Percentiles rank a stretch among this genome's conserved stretches.
Conservation (phyloP, 92 coral and sea anemone genomes). For the Bergia puertoricense region DNA sequence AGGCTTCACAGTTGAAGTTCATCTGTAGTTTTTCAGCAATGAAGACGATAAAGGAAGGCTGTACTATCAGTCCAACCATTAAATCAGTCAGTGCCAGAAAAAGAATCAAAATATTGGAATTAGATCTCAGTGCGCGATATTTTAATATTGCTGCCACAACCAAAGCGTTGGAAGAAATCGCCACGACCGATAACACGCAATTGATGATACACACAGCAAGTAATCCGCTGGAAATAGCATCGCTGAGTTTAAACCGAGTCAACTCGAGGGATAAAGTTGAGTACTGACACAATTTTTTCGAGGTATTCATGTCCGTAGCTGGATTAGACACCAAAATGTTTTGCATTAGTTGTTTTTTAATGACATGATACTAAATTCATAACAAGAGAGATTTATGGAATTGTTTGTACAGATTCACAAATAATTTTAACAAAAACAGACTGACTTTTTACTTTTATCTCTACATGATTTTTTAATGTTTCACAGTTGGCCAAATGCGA, state of each 20-base stretch:
- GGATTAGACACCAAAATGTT: too few relatives aligned
- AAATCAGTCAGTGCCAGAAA: conserved; percentile 43
- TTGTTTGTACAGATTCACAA: too few relatives aligned
- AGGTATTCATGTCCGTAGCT: too few relatives aligned
- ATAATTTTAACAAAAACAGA: too few relatives aligned
- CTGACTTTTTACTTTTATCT: too few relatives aligned
- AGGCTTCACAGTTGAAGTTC: conserved; percentile 31
- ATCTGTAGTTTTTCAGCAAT: conserved; percentile 44
- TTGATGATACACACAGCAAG: conserved; percentile 33
- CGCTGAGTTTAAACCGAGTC: conserved; percentile 19
- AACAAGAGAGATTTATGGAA: too few relatives aligned
- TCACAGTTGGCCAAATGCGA: too few relatives aligned
- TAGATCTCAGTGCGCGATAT: conserved; percentile 27
- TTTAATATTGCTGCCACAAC: conserved; percentile 26
- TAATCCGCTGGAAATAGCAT: background rate
- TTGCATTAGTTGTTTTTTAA: too few relatives aligned
- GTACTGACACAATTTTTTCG: too few relatives aligned
- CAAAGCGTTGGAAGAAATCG: conserved; percentile 35
- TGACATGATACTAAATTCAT: too few relatives aligned
- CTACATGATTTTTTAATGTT: too few relatives aligned
- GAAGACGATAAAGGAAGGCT: conserved; percentile 34
- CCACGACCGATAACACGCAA: conserved; percentile 15
- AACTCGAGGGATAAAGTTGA: conserved; percentile 49
- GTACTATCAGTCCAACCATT: background rate
- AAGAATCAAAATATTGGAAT: background rate